These are phyloP conservation scores for Acanthosoma haemorrhoidale DNA, from an alignment of 2,888 invertebrate species.

Conservation along the genomic window DNA sequence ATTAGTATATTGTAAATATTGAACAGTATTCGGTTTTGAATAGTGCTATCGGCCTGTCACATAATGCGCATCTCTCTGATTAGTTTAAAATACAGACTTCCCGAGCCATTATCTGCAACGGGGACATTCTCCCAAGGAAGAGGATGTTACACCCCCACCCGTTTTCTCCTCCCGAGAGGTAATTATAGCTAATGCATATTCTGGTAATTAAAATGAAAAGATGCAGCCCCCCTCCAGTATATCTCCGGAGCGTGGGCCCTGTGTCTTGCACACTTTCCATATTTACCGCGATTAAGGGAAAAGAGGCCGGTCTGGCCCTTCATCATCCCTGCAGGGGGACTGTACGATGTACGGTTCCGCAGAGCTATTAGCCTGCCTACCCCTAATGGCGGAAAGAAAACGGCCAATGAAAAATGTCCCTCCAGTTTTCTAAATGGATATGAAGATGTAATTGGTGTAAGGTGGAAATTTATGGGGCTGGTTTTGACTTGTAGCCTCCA, in stretches of 20 bases:
- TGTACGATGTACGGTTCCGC: neutral
- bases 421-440: slow-evolving; percentile 2
- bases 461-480: neutral
- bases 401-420: slow-evolving; percentile 4
- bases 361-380: neutral
- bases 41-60: too few relatives aligned
- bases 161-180: slow-evolving; percentile 4
- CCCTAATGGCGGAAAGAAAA: neutral
- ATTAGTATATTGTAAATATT: too few relatives aligned
- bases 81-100: too few relatives aligned
- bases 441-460: neutral
- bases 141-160: neutral
- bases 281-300: slow-evolving; percentile 10
- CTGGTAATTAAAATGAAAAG: slow-evolving; percentile 12
- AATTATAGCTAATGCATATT: slow-evolving; percentile 13
- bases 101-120: neutral
- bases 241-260: neutral
- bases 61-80: too few relatives aligned
- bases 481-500: neutral
- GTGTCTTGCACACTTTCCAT: neutral
- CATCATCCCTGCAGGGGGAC: neutral
- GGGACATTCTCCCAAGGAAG: neutral
- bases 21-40: too few relatives aligned
- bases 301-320: neutral
- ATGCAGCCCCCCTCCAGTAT: neutral